Percentiles rank a stretch among this genome's conserved stretches.
These are phyloP conservation scores for Tromatobia lineatoria DNA, from an alignment of 2,888 invertebrate species.

Conservation along the genomic window DNA sequence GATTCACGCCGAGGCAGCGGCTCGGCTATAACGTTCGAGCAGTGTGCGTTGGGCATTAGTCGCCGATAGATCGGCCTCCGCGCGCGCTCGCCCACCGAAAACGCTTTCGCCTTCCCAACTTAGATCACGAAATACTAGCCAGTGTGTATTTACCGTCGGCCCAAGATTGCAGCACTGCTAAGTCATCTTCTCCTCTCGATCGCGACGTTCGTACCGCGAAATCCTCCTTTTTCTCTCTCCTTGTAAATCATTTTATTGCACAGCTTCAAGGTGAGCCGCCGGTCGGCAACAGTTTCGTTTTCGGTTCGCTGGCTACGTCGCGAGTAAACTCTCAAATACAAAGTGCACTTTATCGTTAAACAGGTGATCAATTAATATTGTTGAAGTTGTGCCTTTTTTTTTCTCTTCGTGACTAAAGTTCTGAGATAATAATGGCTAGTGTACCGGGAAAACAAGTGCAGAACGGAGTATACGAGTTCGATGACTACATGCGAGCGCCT, in stretches of 20 bases:
- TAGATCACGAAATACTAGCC: constrained; percentile 25
- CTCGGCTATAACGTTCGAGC: constrained; percentile 45
- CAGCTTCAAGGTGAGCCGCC: background rate
- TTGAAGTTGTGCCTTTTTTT: background rate
- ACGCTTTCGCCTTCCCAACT: constrained; percentile 44
- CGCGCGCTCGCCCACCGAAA: constrained; percentile 54
- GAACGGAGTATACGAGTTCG: constrained; percentile 75
- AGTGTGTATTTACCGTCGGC: constrained; percentile 8
- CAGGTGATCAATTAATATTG: background rate
- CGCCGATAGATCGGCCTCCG: constrained; percentile 73
- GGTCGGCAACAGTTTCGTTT: background rate
- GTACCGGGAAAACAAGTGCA: constrained; percentile 73
- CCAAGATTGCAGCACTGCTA: background rate
- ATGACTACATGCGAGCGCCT: constrained; percentile 78
- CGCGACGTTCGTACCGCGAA: background rate
- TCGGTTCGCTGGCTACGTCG: background rate
- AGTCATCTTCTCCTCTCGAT: background rate
- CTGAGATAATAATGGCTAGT: constrained; percentile 59
- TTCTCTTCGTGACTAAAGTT: background rate
- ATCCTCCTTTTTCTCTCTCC: background rate
- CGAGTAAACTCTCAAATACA: background rate
- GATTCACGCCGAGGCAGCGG: constrained; percentile 25
- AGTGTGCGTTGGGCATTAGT: constrained; percentile 77
- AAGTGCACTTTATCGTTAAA: background rate
- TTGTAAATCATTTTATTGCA: background rate